Conservation (phyloP, 1,140 invertebrate species). For the Drosophila chauvacae region DNA sequence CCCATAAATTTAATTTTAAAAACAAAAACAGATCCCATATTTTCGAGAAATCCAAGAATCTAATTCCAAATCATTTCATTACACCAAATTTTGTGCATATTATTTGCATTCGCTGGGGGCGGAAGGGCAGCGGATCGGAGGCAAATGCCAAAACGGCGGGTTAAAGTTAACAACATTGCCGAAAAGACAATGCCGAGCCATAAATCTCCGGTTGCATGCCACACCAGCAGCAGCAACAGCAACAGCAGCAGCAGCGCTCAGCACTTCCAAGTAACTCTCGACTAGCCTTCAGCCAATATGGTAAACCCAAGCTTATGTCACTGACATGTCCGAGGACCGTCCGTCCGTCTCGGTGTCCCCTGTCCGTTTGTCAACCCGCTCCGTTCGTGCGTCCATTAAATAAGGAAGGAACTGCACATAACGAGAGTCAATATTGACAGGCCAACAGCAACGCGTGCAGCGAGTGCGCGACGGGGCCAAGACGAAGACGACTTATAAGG, state of each 20-base stretch:
- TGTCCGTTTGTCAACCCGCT: constrained; percentile 66
- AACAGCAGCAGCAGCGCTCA: constrained; percentile 34
- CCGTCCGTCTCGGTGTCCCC: constrained; percentile 37
- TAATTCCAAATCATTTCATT: constrained; percentile 56
- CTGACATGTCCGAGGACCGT: constrained; percentile 74
- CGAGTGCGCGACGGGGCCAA: constrained; percentile 28
- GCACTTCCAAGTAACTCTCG: constrained; percentile 79
- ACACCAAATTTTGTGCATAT: constrained; percentile 67
- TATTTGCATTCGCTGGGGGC: constrained; percentile 65
- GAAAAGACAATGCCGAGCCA: constrained; percentile 78
- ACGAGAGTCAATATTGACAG: constrained; percentile 82
- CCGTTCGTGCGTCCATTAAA: constrained; percentile 79
- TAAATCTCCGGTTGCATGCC: constrained; percentile 81
- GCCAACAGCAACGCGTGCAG: constrained; percentile 77
- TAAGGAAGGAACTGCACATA: constrained; percentile 82
- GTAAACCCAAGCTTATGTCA: constrained; percentile 82
- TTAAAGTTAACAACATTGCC: constrained; percentile 78
- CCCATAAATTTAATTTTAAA: background rate
- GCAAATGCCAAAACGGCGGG: constrained; percentile 63
- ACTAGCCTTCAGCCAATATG: constrained; percentile 78
- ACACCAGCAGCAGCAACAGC: constrained; percentile 51
- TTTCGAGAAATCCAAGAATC: background rate
- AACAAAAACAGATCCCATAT: background rate
- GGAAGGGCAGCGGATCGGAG: constrained; percentile 24
- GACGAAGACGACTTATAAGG: constrained; percentile 73